Evolutionary conservation across 1,140 invertebrate species (phyloP).

Genomic region (Pemphigus obesinymphae): DNA sequence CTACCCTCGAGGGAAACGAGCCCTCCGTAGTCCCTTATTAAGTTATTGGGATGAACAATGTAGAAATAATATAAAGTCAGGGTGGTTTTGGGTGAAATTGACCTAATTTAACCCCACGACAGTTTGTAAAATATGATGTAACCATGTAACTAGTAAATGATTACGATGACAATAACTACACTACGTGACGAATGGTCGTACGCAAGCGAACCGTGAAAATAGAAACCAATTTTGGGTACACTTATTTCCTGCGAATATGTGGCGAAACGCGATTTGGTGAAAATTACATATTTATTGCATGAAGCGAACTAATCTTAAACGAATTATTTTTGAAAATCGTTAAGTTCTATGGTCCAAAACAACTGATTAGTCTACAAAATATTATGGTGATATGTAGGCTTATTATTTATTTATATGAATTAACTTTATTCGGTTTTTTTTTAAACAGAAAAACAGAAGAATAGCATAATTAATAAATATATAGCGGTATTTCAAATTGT

Average conservation of each 20-base stretch:
- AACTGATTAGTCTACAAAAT: no score
- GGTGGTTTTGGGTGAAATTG: background rate
- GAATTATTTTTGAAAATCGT: background rate
- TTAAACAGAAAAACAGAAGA: no score
- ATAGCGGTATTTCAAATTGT: no score
- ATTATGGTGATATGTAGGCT: no score
- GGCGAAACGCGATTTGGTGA: background rate
- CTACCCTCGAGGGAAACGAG: background rate
- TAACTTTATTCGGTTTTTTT: no score
- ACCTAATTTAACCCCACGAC: constrained; percentile 15
- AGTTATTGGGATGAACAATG: background rate
- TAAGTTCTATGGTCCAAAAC: background rate
- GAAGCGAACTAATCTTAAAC: background rate
- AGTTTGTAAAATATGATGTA: background rate
- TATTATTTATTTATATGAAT: no score
- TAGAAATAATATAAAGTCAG: background rate
- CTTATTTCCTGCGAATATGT: background rate
- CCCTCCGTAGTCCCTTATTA: background rate
- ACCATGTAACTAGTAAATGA: background rate
- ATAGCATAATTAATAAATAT: no score
- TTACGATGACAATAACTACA: background rate
- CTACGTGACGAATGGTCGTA: background rate
- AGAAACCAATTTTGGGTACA: background rate
- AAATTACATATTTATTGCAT: background rate
- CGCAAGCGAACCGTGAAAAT: background rate